A percentile compares a stretch with the other conserved stretches of the same genome.
These are phyloP conservation scores for Trachops cirrhosus DNA, from an alignment of 2,797 vertebrate genomes.

Conservation along the genomic window DNA sequence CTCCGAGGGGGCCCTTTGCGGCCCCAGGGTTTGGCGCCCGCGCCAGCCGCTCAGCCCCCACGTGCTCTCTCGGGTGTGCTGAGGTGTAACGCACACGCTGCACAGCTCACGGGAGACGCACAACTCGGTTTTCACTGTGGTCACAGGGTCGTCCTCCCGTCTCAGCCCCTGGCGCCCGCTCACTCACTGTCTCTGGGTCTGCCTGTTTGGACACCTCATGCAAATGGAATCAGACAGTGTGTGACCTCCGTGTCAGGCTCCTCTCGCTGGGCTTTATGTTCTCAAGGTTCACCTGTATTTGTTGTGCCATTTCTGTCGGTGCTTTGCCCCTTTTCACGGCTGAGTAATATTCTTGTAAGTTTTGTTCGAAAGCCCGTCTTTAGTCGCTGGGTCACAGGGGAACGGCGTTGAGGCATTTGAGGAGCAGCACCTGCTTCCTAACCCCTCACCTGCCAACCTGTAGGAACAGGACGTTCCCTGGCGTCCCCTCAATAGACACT, in stretches of 20 bases:
- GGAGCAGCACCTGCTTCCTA: fast-evolving
- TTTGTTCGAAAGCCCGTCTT: background rate
- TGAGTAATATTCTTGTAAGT: fast-evolving
- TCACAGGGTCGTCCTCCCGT: too few species aligned
- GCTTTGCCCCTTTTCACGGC: fast-evolving
- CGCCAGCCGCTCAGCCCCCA: fast-evolving
- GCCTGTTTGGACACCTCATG: fast-evolving
- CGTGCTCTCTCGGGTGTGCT: too few species aligned
- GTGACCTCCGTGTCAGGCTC: background rate
- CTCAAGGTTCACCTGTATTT: background rate
- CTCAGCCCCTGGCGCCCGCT: too few species aligned
- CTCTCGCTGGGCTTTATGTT: fast-evolving
- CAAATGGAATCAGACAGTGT: fast-evolving
- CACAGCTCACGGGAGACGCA: fast-evolving
- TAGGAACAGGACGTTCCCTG: fast-evolving
- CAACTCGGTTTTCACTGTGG: fast-evolving
- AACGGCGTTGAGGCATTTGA: background rate
- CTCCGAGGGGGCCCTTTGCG: fast-evolving
- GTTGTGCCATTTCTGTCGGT: fast-evolving
- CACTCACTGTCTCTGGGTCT: fast-evolving
- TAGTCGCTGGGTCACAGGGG: fast-evolving
- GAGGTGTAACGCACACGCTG: fast-evolving
- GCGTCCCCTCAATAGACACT: background rate
- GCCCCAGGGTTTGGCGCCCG: background rate
- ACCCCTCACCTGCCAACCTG: background rate